Evolutionary conservation across 1,140 invertebrate genomes (phyloP).

Genomic region (Atta texana): DNA sequence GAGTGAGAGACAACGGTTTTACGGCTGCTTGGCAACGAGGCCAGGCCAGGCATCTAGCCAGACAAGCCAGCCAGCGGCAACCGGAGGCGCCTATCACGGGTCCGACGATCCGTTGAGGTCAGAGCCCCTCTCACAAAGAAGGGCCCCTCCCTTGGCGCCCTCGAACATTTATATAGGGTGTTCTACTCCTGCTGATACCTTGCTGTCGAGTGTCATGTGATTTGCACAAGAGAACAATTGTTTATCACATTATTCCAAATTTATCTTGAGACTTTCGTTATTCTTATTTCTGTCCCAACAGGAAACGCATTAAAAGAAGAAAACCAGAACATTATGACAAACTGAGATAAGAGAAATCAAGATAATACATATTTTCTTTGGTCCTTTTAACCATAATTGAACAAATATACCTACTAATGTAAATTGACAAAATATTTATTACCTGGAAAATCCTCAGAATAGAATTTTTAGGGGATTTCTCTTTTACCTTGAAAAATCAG

Average conservation of each 20-base stretch:
- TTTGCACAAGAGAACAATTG: background rate
- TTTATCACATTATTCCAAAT: background rate
- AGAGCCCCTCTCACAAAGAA: constrained; percentile 79
- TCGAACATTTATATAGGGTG: constrained; percentile 54
- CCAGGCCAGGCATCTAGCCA: constrained; percentile 75
- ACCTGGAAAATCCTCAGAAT: too few species aligned
- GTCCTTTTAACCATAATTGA: background rate
- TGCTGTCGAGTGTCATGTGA: background rate
- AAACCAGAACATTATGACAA: background rate
- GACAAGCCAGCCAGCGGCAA: constrained; percentile 67
- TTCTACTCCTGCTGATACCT: background rate
- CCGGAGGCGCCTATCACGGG: constrained; percentile 65
- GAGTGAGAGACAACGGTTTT: constrained; percentile 66
- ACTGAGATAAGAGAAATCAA: background rate
- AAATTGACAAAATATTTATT: background rate
- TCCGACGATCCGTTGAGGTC: constrained; percentile 75
- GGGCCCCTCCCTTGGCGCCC: constrained; percentile 76
- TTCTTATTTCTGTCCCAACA: too few species aligned
- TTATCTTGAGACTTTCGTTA: too few species aligned
- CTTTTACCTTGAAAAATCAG: too few species aligned
- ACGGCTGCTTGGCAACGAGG: constrained; percentile 78
- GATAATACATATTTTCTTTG: background rate
- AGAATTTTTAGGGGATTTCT: too few species aligned
- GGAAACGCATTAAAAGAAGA: background rate
- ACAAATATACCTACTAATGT: background rate